Conservation (phyloP, 2,113 vertebrate genomes). For the Agelaius tricolor region DNA sequence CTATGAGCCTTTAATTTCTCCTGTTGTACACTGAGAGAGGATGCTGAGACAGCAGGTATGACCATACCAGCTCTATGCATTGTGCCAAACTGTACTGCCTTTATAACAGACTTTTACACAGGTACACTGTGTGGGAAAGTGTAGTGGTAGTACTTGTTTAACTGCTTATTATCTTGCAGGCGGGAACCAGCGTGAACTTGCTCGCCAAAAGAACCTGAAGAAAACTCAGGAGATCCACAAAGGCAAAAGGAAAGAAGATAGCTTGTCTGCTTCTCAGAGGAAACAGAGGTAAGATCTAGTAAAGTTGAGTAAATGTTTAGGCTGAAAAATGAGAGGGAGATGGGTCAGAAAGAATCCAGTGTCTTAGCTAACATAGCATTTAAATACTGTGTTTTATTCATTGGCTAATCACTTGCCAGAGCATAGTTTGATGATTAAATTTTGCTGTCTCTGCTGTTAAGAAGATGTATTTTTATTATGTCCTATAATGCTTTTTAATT, state of each 20-base stretch:
- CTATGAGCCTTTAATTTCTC: background rate
- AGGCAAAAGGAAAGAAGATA: conserved; percentile 81
- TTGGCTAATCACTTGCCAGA: background rate
- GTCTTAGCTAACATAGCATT: background rate
- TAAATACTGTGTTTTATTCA: background rate
- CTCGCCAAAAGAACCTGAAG: conserved; percentile 81
- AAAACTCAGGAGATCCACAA: conserved; percentile 78
- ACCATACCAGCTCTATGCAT: background rate
- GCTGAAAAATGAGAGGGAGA: background rate
- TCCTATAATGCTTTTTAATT: background rate
- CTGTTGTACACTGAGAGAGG: background rate
- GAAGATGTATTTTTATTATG: background rate
- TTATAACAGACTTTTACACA: background rate
- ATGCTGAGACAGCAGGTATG: background rate
- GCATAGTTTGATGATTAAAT: background rate
- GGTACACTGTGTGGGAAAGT: background rate
- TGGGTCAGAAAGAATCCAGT: background rate
- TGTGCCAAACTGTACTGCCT: background rate
- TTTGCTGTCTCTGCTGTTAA: background rate
- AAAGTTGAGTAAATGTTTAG: background rate
- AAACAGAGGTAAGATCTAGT: conserved; percentile 72
- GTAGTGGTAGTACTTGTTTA: background rate
- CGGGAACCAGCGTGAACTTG: conserved; percentile 81
- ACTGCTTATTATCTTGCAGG: conserved; percentile 23
- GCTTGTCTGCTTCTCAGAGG: conserved; percentile 76